A percentile compares a stretch with the other conserved stretches of the same genome.
Evolutionary conservation across 2,797 vertebrate genomes (phyloP).

Genomic region (Anguilla marmorata): DNA sequence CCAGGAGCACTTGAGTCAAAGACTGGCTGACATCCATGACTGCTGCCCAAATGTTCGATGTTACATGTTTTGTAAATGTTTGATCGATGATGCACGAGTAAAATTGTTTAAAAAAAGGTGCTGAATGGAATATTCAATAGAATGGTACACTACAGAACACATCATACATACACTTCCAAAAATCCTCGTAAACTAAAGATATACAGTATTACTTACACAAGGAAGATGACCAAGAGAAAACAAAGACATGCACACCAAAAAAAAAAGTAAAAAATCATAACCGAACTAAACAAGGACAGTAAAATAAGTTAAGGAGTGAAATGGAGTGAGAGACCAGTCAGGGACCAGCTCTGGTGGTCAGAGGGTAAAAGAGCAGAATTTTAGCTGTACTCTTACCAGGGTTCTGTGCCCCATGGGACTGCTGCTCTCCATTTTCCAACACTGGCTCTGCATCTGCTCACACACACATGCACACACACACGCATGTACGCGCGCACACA

Average conservation of each 20-base stretch:
- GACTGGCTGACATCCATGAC: background rate
- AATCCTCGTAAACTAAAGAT: background rate
- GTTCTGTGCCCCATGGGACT: conserved; percentile 67
- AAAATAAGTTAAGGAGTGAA: conserved; percentile 22
- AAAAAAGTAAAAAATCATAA: background rate
- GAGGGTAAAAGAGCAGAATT: conserved; percentile 34
- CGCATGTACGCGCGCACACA: conserved; percentile 33
- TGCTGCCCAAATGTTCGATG: background rate
- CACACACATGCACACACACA: conserved; percentile 48
- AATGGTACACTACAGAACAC: background rate
- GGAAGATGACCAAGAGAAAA: background rate
- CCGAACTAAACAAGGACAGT: conserved; percentile 11
- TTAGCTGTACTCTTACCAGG: conserved; percentile 75
- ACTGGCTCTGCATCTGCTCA: conserved; percentile 67
- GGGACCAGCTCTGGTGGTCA: conserved; percentile 28
- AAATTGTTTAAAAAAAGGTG: background rate
- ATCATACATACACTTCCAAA: background rate
- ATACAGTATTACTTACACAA: background rate
- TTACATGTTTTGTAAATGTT: too few species aligned
- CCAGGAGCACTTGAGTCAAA: background rate
- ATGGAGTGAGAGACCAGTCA: conserved; percentile 27
- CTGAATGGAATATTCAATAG: background rate
- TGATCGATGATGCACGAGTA: background rate
- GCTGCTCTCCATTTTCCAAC: conserved; percentile 83
- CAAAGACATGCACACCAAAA: background rate